Percentiles rank a stretch among this genome's conserved stretches.
Evolutionary conservation across 2,888 invertebrate species (phyloP).

Genomic region (Julus scandinavius): DNA sequence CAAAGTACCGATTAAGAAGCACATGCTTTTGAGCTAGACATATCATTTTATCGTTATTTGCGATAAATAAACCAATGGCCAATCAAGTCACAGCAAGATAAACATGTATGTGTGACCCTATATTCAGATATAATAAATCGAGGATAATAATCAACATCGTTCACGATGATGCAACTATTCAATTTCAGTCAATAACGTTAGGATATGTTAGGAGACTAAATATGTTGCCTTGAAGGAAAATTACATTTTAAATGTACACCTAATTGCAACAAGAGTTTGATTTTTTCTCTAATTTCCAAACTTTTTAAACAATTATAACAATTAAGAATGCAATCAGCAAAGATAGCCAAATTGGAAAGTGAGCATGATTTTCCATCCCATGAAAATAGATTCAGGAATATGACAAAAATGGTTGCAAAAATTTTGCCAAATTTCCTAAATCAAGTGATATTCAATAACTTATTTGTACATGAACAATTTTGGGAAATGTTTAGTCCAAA

Average conservation of each 20-base stretch:
- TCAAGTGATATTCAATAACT: too few species aligned
- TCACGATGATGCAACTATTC: neutral
- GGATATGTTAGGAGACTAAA: neutral
- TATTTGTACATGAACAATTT: too few species aligned
- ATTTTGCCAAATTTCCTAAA: too few species aligned
- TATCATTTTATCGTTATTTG: neutral
- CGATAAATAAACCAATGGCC: neutral
- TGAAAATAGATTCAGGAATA: neutral
- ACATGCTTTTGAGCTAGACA: constrained; percentile 9
- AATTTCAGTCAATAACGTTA: neutral
- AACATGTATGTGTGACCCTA: neutral
- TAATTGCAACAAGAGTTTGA: too few species aligned
- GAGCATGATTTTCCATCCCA: too few species aligned
- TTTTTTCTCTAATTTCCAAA: too few species aligned
- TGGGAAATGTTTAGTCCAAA: too few species aligned
- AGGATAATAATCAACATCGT: neutral
- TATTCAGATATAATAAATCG: neutral
- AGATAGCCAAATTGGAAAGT: too few species aligned
- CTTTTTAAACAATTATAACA: too few species aligned
- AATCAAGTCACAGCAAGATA: neutral
- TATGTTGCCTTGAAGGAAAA: neutral
- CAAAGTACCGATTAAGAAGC: constrained; percentile 43
- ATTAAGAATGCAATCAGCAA: too few species aligned
- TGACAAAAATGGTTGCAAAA: too few species aligned
- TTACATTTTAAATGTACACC: neutral